Evolutionary conservation across 1,140 invertebrate genomes (phyloP), one percentile per base, ranked within the genome.

Genomic region (Zaprionus camerounensis): DNA sequence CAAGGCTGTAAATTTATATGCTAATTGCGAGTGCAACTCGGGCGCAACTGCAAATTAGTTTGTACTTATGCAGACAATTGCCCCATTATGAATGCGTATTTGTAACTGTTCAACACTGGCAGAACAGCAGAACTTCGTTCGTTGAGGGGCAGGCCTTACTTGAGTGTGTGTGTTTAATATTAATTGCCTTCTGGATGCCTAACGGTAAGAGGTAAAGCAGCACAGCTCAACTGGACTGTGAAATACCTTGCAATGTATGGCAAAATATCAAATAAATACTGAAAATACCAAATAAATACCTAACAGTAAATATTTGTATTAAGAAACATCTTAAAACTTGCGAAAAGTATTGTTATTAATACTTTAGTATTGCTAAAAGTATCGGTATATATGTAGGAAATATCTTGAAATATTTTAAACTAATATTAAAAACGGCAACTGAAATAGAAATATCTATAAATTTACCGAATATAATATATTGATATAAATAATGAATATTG

Each of bases 1-100:
- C 65, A 84, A 84, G 74, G 73, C 81, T 80, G 75, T 76, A 80
- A 77, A 86, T 80, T 78, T 75, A 71, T 84, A 90, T 88, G 85
- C 74, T 85, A 88, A 90, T 88, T 81, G 58, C 57, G 41, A 44
- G 55, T 34, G 38, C 55, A 44, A 65, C 58, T 81, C 64, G 46
- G 68, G 46, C 68, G 31, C 72, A 76, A 79, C 78, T 83, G 67
- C 71, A 76, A 86, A 79, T 86, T 73, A 80, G 83, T 72, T 70
- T 71, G 71, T 46, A 78, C 41, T 46, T 24, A 34, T 56, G 22
- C 26, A 26, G 41, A 70, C 36, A 76, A 71, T 73, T 49, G 62
- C 66, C 28, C 49, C 36, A 63, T 69, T 74, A 57, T 62, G 62
- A 70, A 76, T 80, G 66, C 46, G 20, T 80, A 73, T 85, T 86